A percentile compares a stretch with the other conserved stretches of the same genome.
These are phyloP conservation scores for Pteronotus mesoamericanus DNA, from an alignment of 2,797 vertebrate genomes.

Conservation along the genomic window DNA sequence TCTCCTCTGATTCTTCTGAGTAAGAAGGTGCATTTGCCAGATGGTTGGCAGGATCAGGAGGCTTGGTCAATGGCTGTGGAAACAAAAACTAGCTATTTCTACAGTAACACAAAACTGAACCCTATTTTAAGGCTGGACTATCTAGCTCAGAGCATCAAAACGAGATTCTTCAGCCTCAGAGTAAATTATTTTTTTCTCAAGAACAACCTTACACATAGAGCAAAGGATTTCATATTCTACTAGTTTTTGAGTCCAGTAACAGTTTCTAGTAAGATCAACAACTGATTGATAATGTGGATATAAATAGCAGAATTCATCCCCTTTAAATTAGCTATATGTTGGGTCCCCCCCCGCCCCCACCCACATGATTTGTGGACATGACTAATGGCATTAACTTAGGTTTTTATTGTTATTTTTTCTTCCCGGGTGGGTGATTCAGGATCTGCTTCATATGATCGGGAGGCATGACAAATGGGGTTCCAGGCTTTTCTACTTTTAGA, in stretches of 20 bases:
- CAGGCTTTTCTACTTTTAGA: neutral
- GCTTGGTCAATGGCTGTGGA: neutral
- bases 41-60: neutral
- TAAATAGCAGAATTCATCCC: neutral
- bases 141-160: neutral
- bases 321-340: neutral
- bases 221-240: neutral
- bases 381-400: neutral
- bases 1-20: neutral
- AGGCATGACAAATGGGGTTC: neutral
- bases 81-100: neutral
- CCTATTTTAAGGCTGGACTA: neutral
- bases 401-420: neutral
- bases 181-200: neutral
- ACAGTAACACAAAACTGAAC: neutral
- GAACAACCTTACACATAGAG: neutral
- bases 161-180: neutral
- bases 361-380: neutral
- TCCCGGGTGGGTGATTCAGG: neutral
- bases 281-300: neutral
- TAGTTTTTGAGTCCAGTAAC: neutral
- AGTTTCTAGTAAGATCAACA: neutral
- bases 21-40: neutral
- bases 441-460: neutral
- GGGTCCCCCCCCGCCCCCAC: rapidly evolving